phyloP scores from a whole-genome alignment of 2,113 vertebrate genomes.

The Todiramphus saurophagus region DNA sequence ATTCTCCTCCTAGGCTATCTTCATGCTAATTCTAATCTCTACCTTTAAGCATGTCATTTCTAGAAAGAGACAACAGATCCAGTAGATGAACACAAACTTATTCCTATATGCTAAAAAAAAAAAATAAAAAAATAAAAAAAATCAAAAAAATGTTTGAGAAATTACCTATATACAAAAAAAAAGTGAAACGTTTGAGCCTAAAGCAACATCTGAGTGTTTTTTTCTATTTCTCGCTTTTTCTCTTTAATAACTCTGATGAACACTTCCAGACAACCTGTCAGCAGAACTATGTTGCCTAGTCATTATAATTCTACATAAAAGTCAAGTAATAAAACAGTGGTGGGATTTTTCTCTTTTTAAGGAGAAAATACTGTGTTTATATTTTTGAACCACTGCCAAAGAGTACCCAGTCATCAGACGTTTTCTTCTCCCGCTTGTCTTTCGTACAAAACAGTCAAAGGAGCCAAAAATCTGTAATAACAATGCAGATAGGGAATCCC shows the following conservation, averaged over 20 bases:
- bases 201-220: not conserved
- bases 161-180: not conserved
- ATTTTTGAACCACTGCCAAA: not conserved
- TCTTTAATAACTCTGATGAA: not conserved
- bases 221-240: not conserved
- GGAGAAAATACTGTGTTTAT: not conserved
- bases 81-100: not conserved
- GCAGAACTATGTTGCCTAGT: not conserved
- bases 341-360: not conserved
- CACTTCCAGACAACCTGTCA: not conserved
- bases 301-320: not conserved
- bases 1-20: not conserved
- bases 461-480: not conserved
- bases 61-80: not conserved
- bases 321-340: not conserved
- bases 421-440: not conserved
- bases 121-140: too few relatives aligned
- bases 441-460: rapidly evolving
- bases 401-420: not conserved
- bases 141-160: not conserved
- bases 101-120: not conserved
- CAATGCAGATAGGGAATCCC: not conserved
- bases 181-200: not conserved
- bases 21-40: not conserved
- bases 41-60: not conserved